Conservation (phyloP, 2,797 vertebrate species). For the Gorsachius magnificus region DNA sequence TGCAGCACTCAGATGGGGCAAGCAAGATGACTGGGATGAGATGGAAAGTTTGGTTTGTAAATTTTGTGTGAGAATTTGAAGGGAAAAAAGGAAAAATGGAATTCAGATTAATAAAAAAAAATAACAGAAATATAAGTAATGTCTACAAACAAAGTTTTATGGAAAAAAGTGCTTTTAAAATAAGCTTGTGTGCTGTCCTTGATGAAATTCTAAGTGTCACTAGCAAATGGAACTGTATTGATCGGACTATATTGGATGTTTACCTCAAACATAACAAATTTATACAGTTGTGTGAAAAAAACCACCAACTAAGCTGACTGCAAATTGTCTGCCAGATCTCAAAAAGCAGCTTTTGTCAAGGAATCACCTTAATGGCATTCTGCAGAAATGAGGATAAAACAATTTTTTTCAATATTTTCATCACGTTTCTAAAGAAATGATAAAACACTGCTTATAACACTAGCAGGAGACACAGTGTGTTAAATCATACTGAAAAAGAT, state of each 20-base stretch:
- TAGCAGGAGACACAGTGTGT: not conserved
- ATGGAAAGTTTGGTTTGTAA: not conserved
- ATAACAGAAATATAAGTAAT: not conserved
- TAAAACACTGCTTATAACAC: not conserved
- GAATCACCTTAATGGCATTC: not conserved
- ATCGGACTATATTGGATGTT: not conserved
- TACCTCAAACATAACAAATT: not conserved
- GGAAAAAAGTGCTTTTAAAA: not conserved
- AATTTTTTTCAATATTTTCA: not conserved
- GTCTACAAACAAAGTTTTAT: not conserved
- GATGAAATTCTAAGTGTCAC: not conserved
- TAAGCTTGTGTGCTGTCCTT: not conserved
- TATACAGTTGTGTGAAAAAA: not conserved
- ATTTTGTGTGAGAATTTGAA: not conserved
- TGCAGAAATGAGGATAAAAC: not conserved
- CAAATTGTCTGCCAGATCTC: not conserved
- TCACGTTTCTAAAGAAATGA: not conserved
- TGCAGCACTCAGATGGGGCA: not conserved
- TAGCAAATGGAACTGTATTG: not conserved
- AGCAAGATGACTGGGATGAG: not conserved
- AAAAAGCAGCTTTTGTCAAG: not conserved
- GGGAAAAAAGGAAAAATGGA: rapidly evolving
- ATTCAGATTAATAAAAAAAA: not conserved
- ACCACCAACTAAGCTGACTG: rapidly evolving
- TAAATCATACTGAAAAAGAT: not conserved